phyloP scores from a whole-genome alignment of 2,797 vertebrate genomes.

The Brachymystax lenok region DNA sequence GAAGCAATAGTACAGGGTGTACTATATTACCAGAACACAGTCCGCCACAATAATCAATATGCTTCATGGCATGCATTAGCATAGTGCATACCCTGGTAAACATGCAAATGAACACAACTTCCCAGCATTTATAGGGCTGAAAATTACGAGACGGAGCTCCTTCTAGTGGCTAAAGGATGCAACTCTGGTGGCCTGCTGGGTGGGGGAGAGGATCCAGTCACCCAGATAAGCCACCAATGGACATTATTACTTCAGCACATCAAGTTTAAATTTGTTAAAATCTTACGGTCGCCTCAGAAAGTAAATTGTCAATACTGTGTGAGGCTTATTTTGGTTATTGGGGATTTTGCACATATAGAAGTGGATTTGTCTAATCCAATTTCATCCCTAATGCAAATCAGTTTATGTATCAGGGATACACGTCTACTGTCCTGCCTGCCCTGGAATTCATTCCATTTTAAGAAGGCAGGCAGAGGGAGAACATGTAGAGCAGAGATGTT shows the following conservation, averaged over 20 bases:
- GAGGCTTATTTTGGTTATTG: slow-evolving; percentile 39
- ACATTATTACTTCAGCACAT: background rate
- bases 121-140: background rate
- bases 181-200: slow-evolving; percentile 22
- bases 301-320: slow-evolving; percentile 23
- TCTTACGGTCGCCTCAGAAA: slow-evolving; percentile 10
- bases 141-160: slow-evolving; percentile 44
- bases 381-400: slow-evolving; percentile 72
- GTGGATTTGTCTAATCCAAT: slow-evolving; percentile 77
- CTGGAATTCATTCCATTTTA: background rate
- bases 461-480: background rate
- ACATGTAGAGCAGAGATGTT: background rate
- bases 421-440: slow-evolving; percentile 29
- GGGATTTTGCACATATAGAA: slow-evolving; percentile 55
- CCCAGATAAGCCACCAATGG: background rate
- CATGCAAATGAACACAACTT: background rate
- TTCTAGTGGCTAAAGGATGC: slow-evolving; percentile 62
- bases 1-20: slow-evolving; percentile 28
- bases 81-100: background rate
- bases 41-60: slow-evolving; percentile 23
- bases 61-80: slow-evolving; percentile 3
- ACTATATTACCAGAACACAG: slow-evolving; percentile 14
- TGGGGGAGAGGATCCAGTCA: background rate
- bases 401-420: slow-evolving; percentile 62
- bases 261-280: background rate